A percentile compares a stretch with the other conserved stretches of the same genome.
These are phyloP conservation scores for Microplitis mediator DNA, from an alignment of 1,140 invertebrate species.

Conservation along the genomic window DNA sequence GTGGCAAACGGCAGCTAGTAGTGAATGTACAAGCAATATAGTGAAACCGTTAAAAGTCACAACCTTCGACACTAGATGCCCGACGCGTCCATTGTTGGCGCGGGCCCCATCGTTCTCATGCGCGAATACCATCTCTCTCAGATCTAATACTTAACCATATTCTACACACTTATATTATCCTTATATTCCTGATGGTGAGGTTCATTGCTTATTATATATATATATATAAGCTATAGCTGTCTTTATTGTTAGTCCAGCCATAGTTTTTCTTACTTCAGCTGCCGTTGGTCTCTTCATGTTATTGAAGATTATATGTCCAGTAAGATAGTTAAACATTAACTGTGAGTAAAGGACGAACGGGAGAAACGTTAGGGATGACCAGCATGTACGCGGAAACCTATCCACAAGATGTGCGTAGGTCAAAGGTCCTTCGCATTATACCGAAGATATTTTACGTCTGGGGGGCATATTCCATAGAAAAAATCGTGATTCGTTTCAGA, in stretches of 20 bases:
- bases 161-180: not conserved
- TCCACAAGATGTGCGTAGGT: constrained; percentile 24
- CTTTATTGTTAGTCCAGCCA: no score
- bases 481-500: no score
- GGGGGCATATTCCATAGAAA: no score
- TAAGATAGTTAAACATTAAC: no score
- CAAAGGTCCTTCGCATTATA: not conserved
- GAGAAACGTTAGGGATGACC: constrained; percentile 29
- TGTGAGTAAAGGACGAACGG: constrained; percentile 17
- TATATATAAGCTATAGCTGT: no score
- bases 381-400: constrained; percentile 38
- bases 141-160: not conserved
- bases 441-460: no score
- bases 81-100: constrained; percentile 16
- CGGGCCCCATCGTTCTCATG: constrained; percentile 13
- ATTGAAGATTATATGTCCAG: no score
- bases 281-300: no score
- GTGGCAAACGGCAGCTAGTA: constrained; percentile 14
- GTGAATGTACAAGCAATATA: constrained; percentile 14
- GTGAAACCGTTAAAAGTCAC: constrained; percentile 53
- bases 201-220: no score
- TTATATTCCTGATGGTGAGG: no score
- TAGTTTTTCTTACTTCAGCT: no score
- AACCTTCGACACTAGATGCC: constrained; percentile 41
- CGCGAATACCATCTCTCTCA: constrained; percentile 5